Evolutionary conservation across 2,797 vertebrate species (phyloP), one percentile per base, ranked within the genome.

Genomic region (Carcharodon carcharias): DNA sequence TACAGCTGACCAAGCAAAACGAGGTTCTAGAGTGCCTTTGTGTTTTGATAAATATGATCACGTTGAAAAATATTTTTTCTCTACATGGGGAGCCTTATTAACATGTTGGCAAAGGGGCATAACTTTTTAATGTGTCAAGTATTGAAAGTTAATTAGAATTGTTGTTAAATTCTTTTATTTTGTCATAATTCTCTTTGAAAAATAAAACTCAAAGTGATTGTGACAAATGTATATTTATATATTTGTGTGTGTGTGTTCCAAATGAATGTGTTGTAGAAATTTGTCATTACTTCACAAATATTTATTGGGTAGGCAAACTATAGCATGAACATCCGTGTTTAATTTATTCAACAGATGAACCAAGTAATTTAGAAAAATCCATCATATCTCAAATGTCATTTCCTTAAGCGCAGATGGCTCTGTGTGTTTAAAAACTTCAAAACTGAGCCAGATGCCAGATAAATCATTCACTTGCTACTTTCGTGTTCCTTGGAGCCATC

Each of bases 21-120:
- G 97, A 97, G 98, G 97, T 98, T 98, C 98, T 98, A 98, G 98
- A 98, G 98, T 98, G 98, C 98, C 98, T 98, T 98, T 98, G 98
- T 98, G 98, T 98, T 98, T 98, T 98, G 98, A 98, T 98, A 98
- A 98, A 98, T 98, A 98, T 98, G 98, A 98, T 98, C 98, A 98
- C 98, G 98, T 98, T 98, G 98, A 98, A 98, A 98, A 98, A 98
- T 98, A 98, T 98, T 98, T 98, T 50, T 98, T 98, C 97, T 98
- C 97, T 98, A 98, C 98, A 98, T 98, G 98, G 98, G 97, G 98
- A 98, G 98, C 40, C 98, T 98, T 98, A 98, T 98, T 98, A 98
- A 98, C 98, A 98, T 98, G 98, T 98, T 98, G 98, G 98, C 98
- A 98, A 98, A 98, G 98, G 98, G 98, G 98, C 98, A 98, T 98